phyloP scores from a whole-genome alignment of 2,797 vertebrate species.

The Periophthalmus magnuspinnatus region DNA sequence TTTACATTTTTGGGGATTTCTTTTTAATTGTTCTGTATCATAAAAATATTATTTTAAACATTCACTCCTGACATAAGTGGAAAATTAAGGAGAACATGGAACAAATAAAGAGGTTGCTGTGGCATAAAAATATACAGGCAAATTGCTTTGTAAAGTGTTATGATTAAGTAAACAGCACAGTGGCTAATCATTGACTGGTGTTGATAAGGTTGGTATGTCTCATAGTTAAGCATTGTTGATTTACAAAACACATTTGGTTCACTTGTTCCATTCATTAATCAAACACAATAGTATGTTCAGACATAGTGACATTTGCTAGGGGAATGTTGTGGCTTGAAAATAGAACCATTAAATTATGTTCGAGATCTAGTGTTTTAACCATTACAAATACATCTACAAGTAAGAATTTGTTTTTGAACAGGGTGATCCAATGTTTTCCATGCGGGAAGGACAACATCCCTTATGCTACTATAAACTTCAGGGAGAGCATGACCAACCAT shows the following conservation, averaged over 20 bases:
- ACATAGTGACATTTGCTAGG: background rate
- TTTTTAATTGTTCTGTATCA: background rate
- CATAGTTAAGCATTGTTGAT: conserved; percentile 53
- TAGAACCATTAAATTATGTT: too few relatives aligned
- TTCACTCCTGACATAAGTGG: conserved; percentile 1
- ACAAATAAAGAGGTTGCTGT: conserved; percentile 21
- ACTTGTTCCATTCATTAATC: background rate
- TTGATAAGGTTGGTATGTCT: conserved; percentile 66
- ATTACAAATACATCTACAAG: too few relatives aligned
- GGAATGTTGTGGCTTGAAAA: too few relatives aligned
- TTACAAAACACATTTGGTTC: conserved; percentile 10
- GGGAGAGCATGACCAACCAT: conserved; percentile 16
- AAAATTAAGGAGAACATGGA: background rate
- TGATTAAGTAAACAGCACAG: conserved; percentile 42
- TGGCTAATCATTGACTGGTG: conserved; percentile 71
- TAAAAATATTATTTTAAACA: conserved; percentile 1
- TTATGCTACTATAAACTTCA: conserved; percentile 41
- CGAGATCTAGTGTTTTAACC: too few relatives aligned
- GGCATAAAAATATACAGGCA: conserved; percentile 50
- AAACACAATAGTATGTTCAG: background rate
- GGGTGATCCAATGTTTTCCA: conserved; percentile 23
- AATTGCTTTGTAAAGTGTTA: conserved; percentile 27
- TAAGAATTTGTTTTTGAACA: conserved; percentile 5
- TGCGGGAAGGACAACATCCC: conserved; percentile 42
- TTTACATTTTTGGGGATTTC: background rate